phyloP scores from a whole-genome alignment of 2,113 vertebrate species.

The Odocoileus virginianus region DNA sequence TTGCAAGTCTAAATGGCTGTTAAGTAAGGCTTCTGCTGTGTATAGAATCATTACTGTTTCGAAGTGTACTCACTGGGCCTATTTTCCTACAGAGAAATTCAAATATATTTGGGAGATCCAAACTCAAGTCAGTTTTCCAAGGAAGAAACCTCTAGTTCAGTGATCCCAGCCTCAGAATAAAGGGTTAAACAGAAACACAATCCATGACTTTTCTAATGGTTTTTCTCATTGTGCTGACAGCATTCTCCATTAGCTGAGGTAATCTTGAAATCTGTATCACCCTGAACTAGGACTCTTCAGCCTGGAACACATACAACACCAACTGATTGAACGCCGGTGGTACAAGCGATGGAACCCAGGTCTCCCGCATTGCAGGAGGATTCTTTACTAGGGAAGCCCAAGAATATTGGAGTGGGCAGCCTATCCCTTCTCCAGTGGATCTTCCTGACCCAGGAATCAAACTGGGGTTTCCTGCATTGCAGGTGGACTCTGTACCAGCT shows the following conservation, averaged over 20 bases:
- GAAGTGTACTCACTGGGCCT: background rate
- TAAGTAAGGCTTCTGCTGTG: background rate
- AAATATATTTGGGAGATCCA: background rate
- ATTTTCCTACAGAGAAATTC: background rate
- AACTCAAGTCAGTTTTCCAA: background rate
- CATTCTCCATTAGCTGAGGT: background rate
- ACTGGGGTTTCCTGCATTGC: background rate
- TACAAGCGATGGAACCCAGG: background rate
- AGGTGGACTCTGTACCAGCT: background rate
- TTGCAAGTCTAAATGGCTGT: background rate
- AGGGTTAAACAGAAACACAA: background rate
- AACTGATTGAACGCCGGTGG: background rate
- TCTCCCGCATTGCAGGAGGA: background rate
- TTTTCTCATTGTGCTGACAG: background rate
- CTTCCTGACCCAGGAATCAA: background rate
- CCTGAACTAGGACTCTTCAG: background rate
- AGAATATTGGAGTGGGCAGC: background rate
- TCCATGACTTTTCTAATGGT: background rate
- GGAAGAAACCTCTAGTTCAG: background rate
- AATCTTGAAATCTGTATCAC: conserved; percentile 13
- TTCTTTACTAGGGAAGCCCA: background rate
- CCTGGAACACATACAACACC: background rate
- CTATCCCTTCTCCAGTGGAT: background rate
- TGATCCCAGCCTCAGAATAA: background rate
- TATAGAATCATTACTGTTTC: background rate